Evolutionary conservation across 2,113 vertebrate genomes (phyloP).

Genomic region (Neotoma lepida): DNA sequence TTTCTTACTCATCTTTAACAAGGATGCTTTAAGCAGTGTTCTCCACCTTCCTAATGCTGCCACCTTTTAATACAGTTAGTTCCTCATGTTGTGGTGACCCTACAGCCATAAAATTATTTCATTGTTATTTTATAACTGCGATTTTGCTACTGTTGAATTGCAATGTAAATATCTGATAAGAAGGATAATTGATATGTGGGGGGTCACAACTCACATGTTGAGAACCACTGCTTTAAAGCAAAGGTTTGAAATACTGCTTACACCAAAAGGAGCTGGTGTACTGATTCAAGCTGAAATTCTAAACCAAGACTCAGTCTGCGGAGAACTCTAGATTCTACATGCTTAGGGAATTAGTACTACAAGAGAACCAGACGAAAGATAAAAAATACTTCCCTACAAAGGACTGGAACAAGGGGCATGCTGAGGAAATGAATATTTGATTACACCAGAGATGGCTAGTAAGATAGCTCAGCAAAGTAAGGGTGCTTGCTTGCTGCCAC

Average conservation of each 20-base stretch:
- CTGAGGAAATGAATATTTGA: background rate
- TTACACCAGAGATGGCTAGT: background rate
- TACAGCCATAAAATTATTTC: too few relatives aligned
- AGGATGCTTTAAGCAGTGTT: background rate
- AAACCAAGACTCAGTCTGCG: background rate
- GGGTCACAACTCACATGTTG: too few relatives aligned
- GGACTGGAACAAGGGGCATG: background rate
- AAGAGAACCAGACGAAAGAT: background rate
- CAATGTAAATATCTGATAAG: too few relatives aligned
- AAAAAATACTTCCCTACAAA: background rate
- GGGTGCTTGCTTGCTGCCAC: background rate
- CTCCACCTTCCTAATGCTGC: too few relatives aligned
- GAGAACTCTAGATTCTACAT: background rate
- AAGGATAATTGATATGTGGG: too few relatives aligned
- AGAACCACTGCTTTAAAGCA: background rate
- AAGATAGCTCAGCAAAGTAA: background rate
- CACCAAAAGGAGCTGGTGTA: background rate
- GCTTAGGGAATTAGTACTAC: background rate
- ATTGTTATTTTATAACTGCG: too few relatives aligned
- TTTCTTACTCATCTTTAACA: background rate
- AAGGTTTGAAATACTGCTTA: background rate
- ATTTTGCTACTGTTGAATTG: too few relatives aligned
- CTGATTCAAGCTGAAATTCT: background rate
- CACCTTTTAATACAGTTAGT: too few relatives aligned
- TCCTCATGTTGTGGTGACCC: too few relatives aligned